Conservation (phyloP, 2,888 invertebrate species). For the Harpagoxenus sublaevis region DNA sequence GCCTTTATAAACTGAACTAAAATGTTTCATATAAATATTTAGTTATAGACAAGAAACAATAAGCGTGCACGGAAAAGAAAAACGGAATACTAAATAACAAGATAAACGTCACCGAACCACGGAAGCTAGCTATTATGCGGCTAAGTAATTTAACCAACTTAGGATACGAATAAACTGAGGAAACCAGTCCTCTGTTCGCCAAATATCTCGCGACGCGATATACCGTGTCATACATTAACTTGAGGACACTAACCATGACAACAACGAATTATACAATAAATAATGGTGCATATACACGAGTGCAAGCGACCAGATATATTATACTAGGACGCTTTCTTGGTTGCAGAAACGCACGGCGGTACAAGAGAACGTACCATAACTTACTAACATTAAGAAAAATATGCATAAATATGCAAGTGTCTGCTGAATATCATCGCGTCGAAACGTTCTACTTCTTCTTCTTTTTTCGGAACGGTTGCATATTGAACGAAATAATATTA, state of each 20-base stretch:
- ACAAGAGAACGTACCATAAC: constrained; percentile 1
- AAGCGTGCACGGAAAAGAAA: constrained; percentile 10
- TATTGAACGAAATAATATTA: not conserved
- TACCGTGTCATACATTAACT: constrained; percentile 28
- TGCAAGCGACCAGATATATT: constrained; percentile 21
- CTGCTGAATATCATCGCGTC: not conserved
- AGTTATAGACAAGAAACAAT: not conserved
- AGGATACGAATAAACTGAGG: constrained; percentile 43
- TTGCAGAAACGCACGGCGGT: not conserved
- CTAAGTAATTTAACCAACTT: constrained; percentile 49
- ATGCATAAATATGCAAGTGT: not conserved
- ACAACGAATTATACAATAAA: constrained; percentile 49
- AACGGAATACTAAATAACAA: constrained; percentile 35
- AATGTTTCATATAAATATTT: constrained; percentile 1
- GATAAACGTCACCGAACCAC: constrained; percentile 31
- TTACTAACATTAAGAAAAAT: constrained; percentile 22
- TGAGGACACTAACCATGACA: constrained; percentile 31
- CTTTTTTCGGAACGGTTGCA: not conserved
- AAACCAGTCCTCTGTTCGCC: constrained; percentile 24
- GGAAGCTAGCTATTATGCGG: constrained; percentile 22
- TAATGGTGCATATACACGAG: constrained; percentile 10
- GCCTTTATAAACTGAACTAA: not conserved
- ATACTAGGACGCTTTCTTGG: not conserved
- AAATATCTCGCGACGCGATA: constrained; percentile 18
- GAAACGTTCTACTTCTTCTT: not conserved